Conservation (phyloP, 2,113 vertebrate genomes). For the Microcebus tavaratra region DNA sequence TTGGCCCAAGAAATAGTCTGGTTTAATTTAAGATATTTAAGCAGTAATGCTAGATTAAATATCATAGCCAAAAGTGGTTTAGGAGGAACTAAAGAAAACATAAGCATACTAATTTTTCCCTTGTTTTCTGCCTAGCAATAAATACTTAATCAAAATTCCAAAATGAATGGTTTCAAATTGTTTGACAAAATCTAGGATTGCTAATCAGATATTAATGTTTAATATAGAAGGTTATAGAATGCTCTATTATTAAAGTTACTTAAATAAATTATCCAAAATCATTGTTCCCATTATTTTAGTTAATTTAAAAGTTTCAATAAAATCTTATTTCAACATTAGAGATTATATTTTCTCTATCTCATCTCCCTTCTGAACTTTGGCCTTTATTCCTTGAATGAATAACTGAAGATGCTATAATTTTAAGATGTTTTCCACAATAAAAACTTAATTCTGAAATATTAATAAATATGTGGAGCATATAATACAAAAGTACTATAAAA, state of each 20-base stretch:
- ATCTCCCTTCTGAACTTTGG: not conserved
- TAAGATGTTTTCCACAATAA: not conserved
- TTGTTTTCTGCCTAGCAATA: not conserved
- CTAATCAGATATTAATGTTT: not conserved
- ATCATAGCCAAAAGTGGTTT: not conserved
- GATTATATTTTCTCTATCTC: not conserved
- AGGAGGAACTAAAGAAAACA: not conserved
- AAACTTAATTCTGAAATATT: constrained; percentile 16
- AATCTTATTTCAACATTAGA: constrained; percentile 34
- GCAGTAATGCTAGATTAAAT: not conserved
- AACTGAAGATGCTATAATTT: not conserved
- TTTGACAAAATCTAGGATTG: not conserved
- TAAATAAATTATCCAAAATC: not conserved
- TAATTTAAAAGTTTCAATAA: not conserved
- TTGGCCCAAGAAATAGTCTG: not conserved
- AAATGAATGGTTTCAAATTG: constrained; percentile 2
- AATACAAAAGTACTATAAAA: not conserved
- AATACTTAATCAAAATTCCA: constrained; percentile 14
- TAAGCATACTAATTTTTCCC: not conserved
- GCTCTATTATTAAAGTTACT: not conserved
- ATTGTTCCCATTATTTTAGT: not conserved
- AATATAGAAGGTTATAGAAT: not conserved
- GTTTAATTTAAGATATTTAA: not conserved
- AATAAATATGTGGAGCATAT: not conserved
- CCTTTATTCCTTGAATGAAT: not conserved